Percentiles rank a stretch among this genome's conserved stretches.
phyloP scores from a whole-genome alignment of 2,888 invertebrate genomes.

The Drosophila anomalipes region DNA sequence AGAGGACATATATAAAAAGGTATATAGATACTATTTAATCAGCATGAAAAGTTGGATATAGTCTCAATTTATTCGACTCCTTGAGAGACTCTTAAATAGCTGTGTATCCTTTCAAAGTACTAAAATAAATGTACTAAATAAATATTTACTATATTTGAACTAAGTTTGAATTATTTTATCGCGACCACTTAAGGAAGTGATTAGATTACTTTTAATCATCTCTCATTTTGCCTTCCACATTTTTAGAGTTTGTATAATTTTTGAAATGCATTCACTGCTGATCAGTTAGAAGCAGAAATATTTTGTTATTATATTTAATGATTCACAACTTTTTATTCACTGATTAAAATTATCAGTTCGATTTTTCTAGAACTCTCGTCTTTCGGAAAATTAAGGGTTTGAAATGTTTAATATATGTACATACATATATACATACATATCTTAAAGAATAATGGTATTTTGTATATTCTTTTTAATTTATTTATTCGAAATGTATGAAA shows the following conservation, averaged over 20 bases:
- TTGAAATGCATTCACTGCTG: not conserved
- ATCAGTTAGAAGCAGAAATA: constrained; percentile 6
- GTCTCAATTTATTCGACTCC: not conserved
- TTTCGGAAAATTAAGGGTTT: not conserved
- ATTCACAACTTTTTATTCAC: constrained; percentile 3
- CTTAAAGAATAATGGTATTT: not conserved
- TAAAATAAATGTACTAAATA: not conserved
- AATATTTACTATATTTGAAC: not conserved
- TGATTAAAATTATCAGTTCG: not conserved
- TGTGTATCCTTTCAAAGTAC: not conserved
- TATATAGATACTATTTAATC: not conserved
- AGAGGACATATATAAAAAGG: too few relatives aligned
- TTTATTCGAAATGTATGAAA: not conserved
- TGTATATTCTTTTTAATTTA: not conserved
- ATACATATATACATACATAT: not conserved
- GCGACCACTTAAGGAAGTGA: constrained; percentile 1
- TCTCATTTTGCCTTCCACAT: too few relatives aligned
- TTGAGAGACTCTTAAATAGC: not conserved
- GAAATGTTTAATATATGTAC: not conserved
- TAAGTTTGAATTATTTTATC: not conserved
- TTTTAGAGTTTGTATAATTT: not conserved
- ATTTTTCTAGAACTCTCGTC: not conserved
- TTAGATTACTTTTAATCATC: constrained; percentile 3
- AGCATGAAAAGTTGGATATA: not conserved
- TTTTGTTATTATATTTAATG: not conserved